Base-by-base conservation (phyloP, 92 coral and sea anemone species). In the Ricordea florida region DNA sequence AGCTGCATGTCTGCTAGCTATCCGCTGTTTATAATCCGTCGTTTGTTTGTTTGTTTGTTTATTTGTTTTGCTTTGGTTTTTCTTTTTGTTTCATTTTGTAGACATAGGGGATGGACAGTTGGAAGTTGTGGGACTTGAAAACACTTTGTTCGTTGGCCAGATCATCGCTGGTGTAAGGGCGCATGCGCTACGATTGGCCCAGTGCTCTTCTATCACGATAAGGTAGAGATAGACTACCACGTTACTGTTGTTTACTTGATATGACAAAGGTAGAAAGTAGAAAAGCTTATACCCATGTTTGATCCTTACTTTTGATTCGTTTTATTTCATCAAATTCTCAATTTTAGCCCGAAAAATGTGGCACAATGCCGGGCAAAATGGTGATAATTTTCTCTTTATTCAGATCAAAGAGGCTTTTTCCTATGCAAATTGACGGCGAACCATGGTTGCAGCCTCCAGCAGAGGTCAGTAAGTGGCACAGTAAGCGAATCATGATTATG, bases 381-480 rank as follows among this genome's bases (percentile, higher is more conserved):
- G 33, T 36, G 66, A 43, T 20, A 6, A 16, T 10, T 48, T 52
- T 35, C n/a, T 36, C 23, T 14, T 40, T 42, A 18, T 50, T 45
- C 66, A 94, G 98, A 72, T 85, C 98, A 7, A 94, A 92, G 84
- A 90, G 88, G 59, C 69, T 89, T 49, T 88, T 94, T 46, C 98
- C 98, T 18, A 89, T 94, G 94, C 98, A 94, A 79, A 92, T 92
- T 10, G 98, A 94, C 58, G 98, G 98, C 22, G 98, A 94, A 45
- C 98, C 98, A 2, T 94, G 98, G 98, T 58, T 92, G 87, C 98
- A 94, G 73, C 93, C 88, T 6, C 90, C 98, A 8, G 97, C 98
- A 9, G 93, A 93, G 80, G 98, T 94, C 20, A 88, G 94, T 68
- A 16, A 41, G n/a, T n/a, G n/a, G n/a, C n/a, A n/a, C n/a, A n/a